Conservation (phyloP, 2,797 vertebrate species). For the Psittacula derbiana region DNA sequence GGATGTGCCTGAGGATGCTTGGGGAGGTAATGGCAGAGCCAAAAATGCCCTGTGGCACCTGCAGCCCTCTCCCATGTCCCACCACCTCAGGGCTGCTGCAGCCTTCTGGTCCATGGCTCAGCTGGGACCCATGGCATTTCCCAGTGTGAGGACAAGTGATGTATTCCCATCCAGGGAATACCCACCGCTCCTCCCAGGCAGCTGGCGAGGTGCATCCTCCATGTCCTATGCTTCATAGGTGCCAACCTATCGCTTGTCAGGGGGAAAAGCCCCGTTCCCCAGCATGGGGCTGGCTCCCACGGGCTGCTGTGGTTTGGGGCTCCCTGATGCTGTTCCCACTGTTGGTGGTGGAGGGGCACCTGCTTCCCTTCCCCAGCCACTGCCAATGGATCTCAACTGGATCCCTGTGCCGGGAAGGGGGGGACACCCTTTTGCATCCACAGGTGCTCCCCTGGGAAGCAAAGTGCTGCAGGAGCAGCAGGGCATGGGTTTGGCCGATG, state of each 20-base stretch:
- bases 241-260: background rate
- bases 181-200: background rate
- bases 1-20: background rate
- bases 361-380: background rate
- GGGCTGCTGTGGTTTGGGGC: background rate
- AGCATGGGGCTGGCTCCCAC: background rate
- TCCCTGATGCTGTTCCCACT: background rate
- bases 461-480: background rate
- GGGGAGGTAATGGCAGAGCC: background rate
- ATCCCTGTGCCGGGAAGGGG: background rate
- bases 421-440: background rate
- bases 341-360: background rate
- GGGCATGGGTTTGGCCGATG: background rate
- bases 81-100: background rate
- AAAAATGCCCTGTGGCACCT: no score
- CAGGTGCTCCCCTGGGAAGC: conserved; percentile 1
- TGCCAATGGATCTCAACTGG: background rate
- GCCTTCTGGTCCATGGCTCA: accelerated
- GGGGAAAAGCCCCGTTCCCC: accelerated
- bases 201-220: background rate
- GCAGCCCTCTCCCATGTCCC: background rate
- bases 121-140: background rate
- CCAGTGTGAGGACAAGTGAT: accelerated
- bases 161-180: accelerated
- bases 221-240: accelerated